phyloP scores from a whole-genome alignment of 1,140 invertebrate species.

The Orussus abietinus region DNA sequence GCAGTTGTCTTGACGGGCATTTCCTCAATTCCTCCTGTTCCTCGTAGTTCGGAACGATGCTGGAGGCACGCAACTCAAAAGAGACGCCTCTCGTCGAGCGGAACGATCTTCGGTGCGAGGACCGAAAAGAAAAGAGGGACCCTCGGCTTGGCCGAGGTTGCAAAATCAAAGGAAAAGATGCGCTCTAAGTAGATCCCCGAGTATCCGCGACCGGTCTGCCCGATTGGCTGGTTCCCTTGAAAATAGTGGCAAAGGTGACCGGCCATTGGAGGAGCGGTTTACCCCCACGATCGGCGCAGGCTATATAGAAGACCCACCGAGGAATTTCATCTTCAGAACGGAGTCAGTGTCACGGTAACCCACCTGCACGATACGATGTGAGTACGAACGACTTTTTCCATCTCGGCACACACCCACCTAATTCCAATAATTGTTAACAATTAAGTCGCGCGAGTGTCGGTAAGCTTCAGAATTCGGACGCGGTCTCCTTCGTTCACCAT shows the following conservation, averaged over 20 bases:
- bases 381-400: conserved; percentile 29
- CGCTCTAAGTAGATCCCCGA: conserved; percentile 1
- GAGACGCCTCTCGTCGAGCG: too few species aligned
- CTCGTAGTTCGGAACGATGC: too few species aligned
- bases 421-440: too few species aligned
- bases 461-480: too few species aligned
- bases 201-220: background rate
- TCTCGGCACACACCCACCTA: too few species aligned
- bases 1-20: too few species aligned
- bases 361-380: conserved; percentile 40
- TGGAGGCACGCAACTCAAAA: too few species aligned
- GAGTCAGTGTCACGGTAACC: conserved; percentile 49
- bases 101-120: too few species aligned
- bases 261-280: conserved; percentile 39
- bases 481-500: too few species aligned
- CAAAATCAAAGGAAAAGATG: conserved; percentile 16
- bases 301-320: conserved; percentile 50
- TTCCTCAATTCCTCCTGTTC: too few species aligned
- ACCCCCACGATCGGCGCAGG: conserved; percentile 42
- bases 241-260: conserved; percentile 38
- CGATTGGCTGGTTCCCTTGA: conserved; percentile 40
- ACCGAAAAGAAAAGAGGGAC: too few species aligned
- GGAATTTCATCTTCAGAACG: conserved; percentile 53
- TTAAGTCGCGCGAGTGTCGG: too few species aligned
- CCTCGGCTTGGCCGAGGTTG: background rate